These are phyloP conservation scores for Synaphobranchus kaupii DNA, from an alignment of 2,797 vertebrate genomes.

Conservation along the genomic window DNA sequence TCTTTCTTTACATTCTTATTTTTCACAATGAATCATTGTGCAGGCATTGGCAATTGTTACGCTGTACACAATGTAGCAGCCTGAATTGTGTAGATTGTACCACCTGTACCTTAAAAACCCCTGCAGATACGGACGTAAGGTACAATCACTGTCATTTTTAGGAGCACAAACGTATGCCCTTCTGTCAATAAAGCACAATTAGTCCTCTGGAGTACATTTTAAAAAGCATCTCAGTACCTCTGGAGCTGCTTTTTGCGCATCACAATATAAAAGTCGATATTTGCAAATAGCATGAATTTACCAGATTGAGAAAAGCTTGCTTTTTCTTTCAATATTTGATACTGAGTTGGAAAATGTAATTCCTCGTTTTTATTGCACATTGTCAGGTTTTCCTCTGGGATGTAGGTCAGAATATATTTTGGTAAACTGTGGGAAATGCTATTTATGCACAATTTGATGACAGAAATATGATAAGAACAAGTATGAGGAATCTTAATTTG, in stretches of 20 bases:
- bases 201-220: not conserved
- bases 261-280: not conserved
- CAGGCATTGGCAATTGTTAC: not conserved
- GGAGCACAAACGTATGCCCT: not conserved
- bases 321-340: not conserved
- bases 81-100: not conserved
- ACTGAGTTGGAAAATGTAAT: not conserved
- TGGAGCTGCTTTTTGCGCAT: not conserved
- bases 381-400: not conserved
- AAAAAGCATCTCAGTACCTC: not conserved
- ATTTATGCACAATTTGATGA: constrained; percentile 13
- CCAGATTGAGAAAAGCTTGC: not conserved
- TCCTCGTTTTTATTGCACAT: not conserved
- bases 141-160: not conserved
- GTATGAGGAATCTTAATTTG: constrained; percentile 2
- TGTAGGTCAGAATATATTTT: not conserved
- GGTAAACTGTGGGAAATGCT: not conserved
- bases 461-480: not conserved
- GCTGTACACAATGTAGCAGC: not conserved
- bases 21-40: not conserved
- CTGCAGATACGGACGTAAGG: not conserved
- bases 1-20: not conserved
- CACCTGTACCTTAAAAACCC: not conserved
- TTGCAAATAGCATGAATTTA: not conserved
- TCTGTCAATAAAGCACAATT: not conserved